These are phyloP conservation scores for Urocolius indicus DNA, from an alignment of 2,113 vertebrate species.

Conservation along the genomic window DNA sequence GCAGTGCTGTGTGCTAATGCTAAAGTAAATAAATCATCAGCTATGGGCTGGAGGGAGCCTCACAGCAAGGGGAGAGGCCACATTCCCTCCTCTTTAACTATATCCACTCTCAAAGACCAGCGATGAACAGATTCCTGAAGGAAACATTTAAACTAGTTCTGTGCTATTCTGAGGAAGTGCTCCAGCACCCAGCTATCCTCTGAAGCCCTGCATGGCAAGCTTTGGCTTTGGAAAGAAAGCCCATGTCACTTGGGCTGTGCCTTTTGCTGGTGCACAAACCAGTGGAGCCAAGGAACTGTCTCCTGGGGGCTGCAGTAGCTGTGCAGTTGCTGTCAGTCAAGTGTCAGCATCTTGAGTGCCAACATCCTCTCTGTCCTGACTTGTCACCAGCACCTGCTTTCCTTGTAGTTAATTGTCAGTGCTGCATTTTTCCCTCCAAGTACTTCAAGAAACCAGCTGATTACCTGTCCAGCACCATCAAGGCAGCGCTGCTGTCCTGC, in stretches of 20 bases:
- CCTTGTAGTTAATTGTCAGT: neutral
- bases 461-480: neutral
- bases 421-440: no score
- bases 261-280: rapidly evolving
- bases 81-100: neutral
- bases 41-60: neutral
- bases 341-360: no score
- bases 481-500: neutral
- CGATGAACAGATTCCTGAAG: neutral
- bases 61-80: neutral
- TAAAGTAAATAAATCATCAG: neutral
- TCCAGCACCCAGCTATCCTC: neutral
- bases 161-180: neutral
- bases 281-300: rapidly evolving
- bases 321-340: no score
- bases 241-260: rapidly evolving
- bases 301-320: neutral
- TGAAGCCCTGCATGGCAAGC: rapidly evolving
- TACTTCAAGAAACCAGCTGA: neutral
- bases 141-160: neutral
- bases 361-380: neutral
- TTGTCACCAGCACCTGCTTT: neutral
- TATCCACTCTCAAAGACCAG: neutral
- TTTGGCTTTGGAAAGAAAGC: neutral
- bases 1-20: neutral